These are phyloP conservation scores for Orbicella faveolata DNA, from an alignment of 64 coral and sea anemone species.

Conservation along the genomic window DNA sequence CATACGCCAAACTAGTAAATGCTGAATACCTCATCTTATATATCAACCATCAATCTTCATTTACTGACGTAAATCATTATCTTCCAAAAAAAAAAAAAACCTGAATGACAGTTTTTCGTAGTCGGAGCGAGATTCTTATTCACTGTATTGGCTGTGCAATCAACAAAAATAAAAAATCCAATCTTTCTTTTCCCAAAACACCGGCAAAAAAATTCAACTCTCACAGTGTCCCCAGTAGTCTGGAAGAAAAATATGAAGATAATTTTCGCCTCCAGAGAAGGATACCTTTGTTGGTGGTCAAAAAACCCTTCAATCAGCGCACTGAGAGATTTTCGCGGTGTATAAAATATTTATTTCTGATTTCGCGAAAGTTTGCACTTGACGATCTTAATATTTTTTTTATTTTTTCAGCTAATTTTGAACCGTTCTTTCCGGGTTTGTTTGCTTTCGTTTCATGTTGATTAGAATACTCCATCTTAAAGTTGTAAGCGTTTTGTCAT, in stretches of 20 bases:
- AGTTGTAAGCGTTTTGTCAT: too few relatives aligned
- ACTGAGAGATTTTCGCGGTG: neutral
- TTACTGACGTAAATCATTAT: neutral
- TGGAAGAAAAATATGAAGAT: neutral
- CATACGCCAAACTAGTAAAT: neutral
- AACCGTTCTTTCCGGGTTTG: too few relatives aligned
- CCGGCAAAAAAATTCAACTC: neutral
- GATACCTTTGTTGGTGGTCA: neutral
- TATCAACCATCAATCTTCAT: neutral
- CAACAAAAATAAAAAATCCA: neutral
- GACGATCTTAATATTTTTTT: neutral
- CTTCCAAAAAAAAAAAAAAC: neutral
- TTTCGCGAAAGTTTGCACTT: neutral
- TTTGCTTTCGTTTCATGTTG: too few relatives aligned
- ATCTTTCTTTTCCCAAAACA: neutral
- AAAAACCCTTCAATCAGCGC: neutral
- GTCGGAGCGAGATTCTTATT: neutral
- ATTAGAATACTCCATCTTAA: too few relatives aligned
- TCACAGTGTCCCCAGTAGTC: neutral
- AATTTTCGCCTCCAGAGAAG: neutral
- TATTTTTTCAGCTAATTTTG: too few relatives aligned
- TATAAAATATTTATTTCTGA: slow-evolving; percentile 32
- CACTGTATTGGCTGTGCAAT: neutral
- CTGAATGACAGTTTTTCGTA: neutral
- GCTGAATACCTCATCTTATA: neutral